Evolutionary conservation across 2,888 invertebrate genomes (phyloP), one percentile per base, ranked within the genome.

Genomic region (Corythucha ciliata): DNA sequence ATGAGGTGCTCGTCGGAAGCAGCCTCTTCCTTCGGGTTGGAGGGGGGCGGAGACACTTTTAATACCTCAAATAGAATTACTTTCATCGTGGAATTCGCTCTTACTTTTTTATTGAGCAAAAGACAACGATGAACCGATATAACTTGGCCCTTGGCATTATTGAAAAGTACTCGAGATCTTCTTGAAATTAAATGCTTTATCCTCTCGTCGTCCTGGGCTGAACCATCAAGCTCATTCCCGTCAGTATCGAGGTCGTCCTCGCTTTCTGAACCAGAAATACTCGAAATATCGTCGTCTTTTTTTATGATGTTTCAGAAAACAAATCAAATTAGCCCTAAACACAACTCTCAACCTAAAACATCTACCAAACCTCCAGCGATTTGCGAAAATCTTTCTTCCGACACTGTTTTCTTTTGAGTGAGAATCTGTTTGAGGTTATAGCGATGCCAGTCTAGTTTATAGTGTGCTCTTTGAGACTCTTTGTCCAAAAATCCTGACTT

Each of bases 371-470:
- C n/a, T n/a, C 72, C 72, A 24, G 70, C 71, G 57, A 73, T 67
- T 26, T 69, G 67, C 49, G 68, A 67, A 68, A 81, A 81, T 55
- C 71, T 68, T 39, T 76, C 75, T 63, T 79, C 79, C 7, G 69
- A 70, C 20, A 81, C 66, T 2, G 73, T 66, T 39, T 68, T 64
- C 46, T 70, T 68, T 7, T 79, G 79, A 58, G 75, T 74, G 10
- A 87, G 65, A 57, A 79, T 79, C 58, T 80, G 76, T 62, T 84
- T 85, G 32, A 89, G 69, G 68, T 89, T 89, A 63, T 84, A 84
- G 3, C 84, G 75, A 66, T 89, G 88, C 87, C 86, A 88, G 65
- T 88, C 88, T 29, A 83, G 70, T 63, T 83, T 84, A 64, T 83
- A 88, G 65, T 89, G 89, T 5, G 78, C 73, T 14, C 80, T 76